Percentiles rank a stretch among this genome's conserved stretches.
Conservation (phyloP, 2,113 vertebrate species). For the Petrocephalus microphthalmus region DNA sequence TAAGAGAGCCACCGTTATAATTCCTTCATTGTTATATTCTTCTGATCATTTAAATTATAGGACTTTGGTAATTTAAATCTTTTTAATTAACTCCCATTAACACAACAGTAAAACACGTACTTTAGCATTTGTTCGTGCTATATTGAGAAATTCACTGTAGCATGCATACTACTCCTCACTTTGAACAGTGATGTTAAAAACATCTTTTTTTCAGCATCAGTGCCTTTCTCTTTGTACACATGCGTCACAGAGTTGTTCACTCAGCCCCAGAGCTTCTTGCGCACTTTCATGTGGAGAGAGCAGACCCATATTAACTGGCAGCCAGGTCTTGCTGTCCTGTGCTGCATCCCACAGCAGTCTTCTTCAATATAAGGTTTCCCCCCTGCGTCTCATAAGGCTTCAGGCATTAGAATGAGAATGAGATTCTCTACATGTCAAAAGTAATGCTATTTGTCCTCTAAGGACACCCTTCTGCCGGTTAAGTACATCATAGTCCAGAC, state of each 20-base stretch:
- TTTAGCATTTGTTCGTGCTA: neutral
- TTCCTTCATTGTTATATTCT: neutral
- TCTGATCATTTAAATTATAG: neutral
- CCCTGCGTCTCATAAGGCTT: neutral
- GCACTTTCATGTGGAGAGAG: neutral
- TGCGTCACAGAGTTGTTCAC: neutral
- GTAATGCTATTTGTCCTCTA: neutral
- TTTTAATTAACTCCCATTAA: neutral
- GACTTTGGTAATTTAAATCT: neutral
- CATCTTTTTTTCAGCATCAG: neutral
- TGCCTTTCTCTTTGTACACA: neutral
- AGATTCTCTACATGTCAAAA: constrained; percentile 1
- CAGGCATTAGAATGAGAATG: constrained; percentile 1
- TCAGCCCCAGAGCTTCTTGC: neutral
- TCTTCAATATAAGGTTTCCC: neutral
- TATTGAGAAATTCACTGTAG: neutral
- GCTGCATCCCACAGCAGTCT: neutral
- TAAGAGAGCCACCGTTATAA: neutral
- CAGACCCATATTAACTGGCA: neutral
- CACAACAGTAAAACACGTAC: neutral
- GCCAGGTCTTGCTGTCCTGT: neutral
- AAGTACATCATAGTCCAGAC: neutral
- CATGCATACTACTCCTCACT: neutral
- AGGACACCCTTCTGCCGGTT: neutral
- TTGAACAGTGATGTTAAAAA: neutral